Evolutionary conservation across 64 coral and sea anemone species (phyloP).

Genomic region (Astreopora myriophthalma): DNA sequence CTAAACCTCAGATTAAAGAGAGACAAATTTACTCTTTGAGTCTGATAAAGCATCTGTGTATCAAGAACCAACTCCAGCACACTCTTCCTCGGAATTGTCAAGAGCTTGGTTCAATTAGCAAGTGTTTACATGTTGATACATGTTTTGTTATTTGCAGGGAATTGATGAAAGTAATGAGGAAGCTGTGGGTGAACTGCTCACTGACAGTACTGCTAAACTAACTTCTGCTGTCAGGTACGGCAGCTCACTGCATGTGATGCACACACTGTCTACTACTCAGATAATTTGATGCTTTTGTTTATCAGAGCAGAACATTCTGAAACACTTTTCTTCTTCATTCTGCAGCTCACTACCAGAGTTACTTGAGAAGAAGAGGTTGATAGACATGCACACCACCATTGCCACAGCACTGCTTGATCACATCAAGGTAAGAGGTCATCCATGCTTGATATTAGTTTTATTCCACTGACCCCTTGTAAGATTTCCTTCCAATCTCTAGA

Average conservation of each 20-base stretch:
- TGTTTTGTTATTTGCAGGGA: conserved; percentile 61
- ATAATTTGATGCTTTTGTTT: no score
- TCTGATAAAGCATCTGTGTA: no score
- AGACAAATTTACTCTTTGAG: neutral
- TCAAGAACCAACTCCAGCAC: no score
- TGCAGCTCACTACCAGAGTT: conserved; percentile 94
- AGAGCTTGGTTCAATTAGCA: neutral
- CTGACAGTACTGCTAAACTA: conserved; percentile 91
- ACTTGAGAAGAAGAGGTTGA: conserved; percentile 93
- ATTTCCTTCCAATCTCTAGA: neutral
- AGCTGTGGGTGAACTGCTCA: conserved; percentile 69
- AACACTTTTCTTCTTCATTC: neutral
- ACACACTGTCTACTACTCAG: no score
- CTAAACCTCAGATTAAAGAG: no score
- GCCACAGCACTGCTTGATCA: conserved; percentile 96
- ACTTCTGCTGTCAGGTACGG: conserved; percentile 95
- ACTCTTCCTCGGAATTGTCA: no score
- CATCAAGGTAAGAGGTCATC: conserved; percentile 68
- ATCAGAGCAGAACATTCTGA: neutral
- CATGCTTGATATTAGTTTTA: neutral
- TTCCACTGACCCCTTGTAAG: neutral
- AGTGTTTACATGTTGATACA: neutral
- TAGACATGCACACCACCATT: conserved; percentile 97
- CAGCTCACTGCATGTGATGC: neutral
- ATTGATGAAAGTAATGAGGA: conserved; percentile 92